These are phyloP conservation scores for Ammospiza maritima DNA, from an alignment of 2,797 vertebrate genomes.

Conservation along the genomic window DNA sequence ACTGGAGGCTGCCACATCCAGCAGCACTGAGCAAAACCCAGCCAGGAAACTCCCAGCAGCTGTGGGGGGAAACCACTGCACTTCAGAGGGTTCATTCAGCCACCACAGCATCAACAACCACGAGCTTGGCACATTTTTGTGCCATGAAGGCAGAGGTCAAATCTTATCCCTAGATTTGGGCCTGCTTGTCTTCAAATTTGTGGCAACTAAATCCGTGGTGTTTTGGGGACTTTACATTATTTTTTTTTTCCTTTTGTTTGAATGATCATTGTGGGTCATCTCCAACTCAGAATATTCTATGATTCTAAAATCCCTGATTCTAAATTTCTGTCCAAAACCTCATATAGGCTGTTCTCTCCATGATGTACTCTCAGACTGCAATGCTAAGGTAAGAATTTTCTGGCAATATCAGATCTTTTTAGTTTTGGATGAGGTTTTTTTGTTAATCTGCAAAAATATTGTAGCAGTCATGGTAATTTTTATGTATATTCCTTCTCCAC, in stretches of 20 bases:
- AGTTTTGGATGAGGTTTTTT: not conserved
- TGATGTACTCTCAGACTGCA: not conserved
- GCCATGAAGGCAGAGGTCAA: not conserved
- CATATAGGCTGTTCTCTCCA: not conserved
- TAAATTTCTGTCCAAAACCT: not conserved
- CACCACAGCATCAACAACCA: not conserved
- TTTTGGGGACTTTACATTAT: accelerated
- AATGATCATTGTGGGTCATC: not conserved
- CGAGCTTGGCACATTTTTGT: not conserved
- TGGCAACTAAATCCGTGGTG: not conserved
- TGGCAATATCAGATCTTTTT: not conserved
- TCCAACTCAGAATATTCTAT: not conserved
- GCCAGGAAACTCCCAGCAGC: not conserved
- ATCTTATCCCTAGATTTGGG: not conserved
- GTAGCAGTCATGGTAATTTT: not conserved
- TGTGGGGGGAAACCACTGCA: not conserved
- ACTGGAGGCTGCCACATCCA: not conserved
- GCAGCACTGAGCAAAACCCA: not conserved
- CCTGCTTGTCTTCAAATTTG: not conserved
- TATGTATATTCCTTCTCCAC: not conserved
- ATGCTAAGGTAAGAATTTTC: not conserved
- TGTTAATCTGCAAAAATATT: not conserved
- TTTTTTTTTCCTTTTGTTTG: not conserved
- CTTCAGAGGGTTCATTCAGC: not conserved
- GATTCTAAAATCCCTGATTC: not conserved